Evolutionary conservation across 2,797 vertebrate species (phyloP).

Genomic region (Leuciscus waleckii): DNA sequence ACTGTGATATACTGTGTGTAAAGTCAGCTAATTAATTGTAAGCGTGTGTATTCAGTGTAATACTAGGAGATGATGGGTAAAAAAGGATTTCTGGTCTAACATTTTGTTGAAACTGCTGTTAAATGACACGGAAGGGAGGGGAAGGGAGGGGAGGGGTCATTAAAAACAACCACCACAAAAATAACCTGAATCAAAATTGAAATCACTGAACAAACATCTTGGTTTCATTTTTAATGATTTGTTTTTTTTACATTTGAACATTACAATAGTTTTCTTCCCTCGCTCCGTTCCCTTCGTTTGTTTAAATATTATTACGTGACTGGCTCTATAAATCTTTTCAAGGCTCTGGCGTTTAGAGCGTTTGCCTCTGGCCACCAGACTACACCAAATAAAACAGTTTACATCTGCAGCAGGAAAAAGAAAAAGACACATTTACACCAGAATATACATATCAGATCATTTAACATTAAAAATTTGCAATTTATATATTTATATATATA

Average conservation of each 20-base stretch:
- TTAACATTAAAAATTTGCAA: constrained; percentile 75
- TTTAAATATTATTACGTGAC: constrained; percentile 86
- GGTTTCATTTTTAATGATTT: constrained; percentile 75
- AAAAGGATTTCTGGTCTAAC: neutral
- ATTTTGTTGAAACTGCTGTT: neutral
- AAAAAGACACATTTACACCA: constrained; percentile 72
- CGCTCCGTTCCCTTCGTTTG: constrained; percentile 64
- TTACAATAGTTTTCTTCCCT: constrained; percentile 79
- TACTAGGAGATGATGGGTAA: neutral
- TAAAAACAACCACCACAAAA: constrained; percentile 88
- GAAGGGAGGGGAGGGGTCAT: too few relatives aligned
- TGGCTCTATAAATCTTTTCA: constrained; percentile 82
- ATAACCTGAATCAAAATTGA: constrained; percentile 83
- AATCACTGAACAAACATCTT: constrained; percentile 83
- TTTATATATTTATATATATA: constrained; percentile 73
- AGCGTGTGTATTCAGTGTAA: neutral
- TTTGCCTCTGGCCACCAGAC: constrained; percentile 86
- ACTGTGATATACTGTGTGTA: neutral
- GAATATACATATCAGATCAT: constrained; percentile 75
- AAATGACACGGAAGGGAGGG: too few relatives aligned
- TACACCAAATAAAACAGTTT: constrained; percentile 64
- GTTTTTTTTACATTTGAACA: constrained; percentile 83
- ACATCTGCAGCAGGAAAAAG: constrained; percentile 52
- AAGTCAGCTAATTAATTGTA: neutral
- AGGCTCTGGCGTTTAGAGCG: constrained; percentile 93